Base-by-base conservation (phyloP, 2,113 vertebrate species). In the Melanocharis versteri region DNA sequence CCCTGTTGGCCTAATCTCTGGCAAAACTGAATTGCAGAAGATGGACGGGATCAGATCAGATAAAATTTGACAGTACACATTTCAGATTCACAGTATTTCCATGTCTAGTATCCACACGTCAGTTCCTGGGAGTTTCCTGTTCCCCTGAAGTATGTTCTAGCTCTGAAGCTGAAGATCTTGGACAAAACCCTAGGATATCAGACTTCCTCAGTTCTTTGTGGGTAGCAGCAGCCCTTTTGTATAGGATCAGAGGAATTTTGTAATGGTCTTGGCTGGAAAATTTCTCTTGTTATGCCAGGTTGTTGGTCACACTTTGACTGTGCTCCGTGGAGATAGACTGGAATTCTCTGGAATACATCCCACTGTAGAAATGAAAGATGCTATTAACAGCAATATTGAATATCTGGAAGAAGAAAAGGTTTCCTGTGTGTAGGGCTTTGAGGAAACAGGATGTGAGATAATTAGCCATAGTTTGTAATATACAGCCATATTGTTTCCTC, bases 391-490 rank as follows among this genome's bases (percentile, higher is more conserved):
- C 44, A 83, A 78, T 73, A 73, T 30, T 83, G 64, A 86, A 68
- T 89, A 83, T 83, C 30, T 70, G 62, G 79, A 76, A 81, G 53
- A 91, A 96, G 75, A 91, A 90, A 95, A 91, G 66, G 7, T 66
- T 96, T 96, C 86, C 87, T 95, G 47, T 94, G 80, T 96, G 93
- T 91, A 81, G 42, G n/a, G 37, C 54, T 75, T 37, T 33, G 37
- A 84, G 70, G 87, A 92, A 94, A 85, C 65, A 80, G 89, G 83
- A 95, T 95, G 37, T 87, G 86, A 96, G 76, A 86, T 94, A 93
- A 92, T 95, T 93, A 86, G n/a, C 53, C 37, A 66, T 88, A 83
- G 91, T 81, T 96, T 65, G 69, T 93, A 75, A 53, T 94, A 90
- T 87, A 82, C 89, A 71, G 83, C 50, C 17, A 21, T 95, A 83